Percentiles rank a stretch among this genome's conserved stretches.
phyloP scores from a whole-genome alignment of 2,797 vertebrate species.

The Dermochelys coriacea region DNA sequence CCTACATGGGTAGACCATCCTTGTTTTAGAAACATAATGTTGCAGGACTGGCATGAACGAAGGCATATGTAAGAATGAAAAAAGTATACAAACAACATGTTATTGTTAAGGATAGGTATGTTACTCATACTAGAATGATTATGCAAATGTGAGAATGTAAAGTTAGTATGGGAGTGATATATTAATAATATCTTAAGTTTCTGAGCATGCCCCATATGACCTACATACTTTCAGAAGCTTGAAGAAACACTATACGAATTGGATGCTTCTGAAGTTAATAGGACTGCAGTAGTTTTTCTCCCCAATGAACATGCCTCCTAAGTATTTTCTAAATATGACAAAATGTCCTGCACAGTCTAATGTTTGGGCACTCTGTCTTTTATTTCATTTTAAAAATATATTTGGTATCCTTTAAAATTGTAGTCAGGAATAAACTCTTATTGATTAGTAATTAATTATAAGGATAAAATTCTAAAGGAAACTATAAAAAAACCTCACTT shows the following conservation, averaged over 20 bases:
- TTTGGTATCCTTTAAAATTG: neutral
- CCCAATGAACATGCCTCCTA: neutral
- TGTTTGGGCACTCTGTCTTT: neutral
- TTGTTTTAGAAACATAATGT: slow-evolving; percentile 53
- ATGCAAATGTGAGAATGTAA: slow-evolving; percentile 17
- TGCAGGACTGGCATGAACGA: slow-evolving; percentile 13
- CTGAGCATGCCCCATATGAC: neutral
- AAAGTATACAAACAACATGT: neutral
- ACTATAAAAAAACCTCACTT: neutral
- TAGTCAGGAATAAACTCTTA: neutral
- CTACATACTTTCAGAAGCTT: neutral
- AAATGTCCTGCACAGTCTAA: neutral
- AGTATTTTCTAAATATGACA: neutral
- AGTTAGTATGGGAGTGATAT: neutral
- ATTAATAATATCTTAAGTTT: neutral
- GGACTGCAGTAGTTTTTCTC: neutral
- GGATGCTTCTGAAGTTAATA: neutral
- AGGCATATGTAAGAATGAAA: slow-evolving; percentile 33
- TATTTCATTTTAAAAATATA: neutral
- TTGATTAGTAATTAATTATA: neutral
- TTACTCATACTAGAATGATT: neutral
- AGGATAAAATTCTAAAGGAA: neutral
- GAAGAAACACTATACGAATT: neutral
- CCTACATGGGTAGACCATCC: slow-evolving; percentile 34
- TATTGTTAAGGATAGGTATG: slow-evolving; percentile 13